Percentiles rank a stretch among this genome's conserved stretches.
These are phyloP conservation scores for Melanophora roralis DNA, from an alignment of 2,888 invertebrate species.

Conservation along the genomic window DNA sequence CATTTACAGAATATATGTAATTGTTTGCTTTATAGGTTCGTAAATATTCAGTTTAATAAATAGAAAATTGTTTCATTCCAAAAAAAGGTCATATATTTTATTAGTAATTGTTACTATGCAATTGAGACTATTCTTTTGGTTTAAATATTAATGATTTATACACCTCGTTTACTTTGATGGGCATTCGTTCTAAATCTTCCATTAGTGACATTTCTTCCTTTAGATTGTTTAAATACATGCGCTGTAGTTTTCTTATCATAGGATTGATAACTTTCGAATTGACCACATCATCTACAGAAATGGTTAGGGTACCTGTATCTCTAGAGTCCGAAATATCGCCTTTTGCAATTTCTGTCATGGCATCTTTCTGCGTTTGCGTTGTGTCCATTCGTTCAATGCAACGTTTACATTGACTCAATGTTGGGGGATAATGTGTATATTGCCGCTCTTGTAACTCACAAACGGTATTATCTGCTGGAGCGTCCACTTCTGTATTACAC, in stretches of 20 bases:
- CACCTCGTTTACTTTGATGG: conserved; percentile 67
- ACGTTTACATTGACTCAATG: conserved; percentile 43
- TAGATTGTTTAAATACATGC: conserved; percentile 69
- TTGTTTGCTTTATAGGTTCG: no score
- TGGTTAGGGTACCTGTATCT: conserved; percentile 57
- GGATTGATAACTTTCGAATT: conserved; percentile 70
- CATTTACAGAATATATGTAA: no score
- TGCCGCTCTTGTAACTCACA: conserved; percentile 18
- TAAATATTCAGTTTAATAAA: no score
- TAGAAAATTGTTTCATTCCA: no score
- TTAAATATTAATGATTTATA: conserved; percentile 65
- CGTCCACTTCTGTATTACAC: conserved; percentile 44
- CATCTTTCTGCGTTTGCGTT: conserved; percentile 54
- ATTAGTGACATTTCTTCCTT: conserved; percentile 69
- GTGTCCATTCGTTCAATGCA: conserved; percentile 46
- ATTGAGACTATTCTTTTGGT: conserved; percentile 51
- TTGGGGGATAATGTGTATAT: not conserved
- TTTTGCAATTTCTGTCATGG: conserved; percentile 58
- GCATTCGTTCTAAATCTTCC: conserved; percentile 70
- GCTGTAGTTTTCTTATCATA: conserved; percentile 69
- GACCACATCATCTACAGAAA: conserved; percentile 67
- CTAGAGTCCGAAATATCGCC: conserved; percentile 56
- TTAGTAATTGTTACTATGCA: not conserved
- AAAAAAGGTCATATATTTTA: no score
- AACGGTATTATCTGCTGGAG: not conserved